Evolutionary conservation across 2,797 vertebrate species (phyloP), one percentile per base, ranked within the genome.

Genomic region (Decapterus maruadsi): DNA sequence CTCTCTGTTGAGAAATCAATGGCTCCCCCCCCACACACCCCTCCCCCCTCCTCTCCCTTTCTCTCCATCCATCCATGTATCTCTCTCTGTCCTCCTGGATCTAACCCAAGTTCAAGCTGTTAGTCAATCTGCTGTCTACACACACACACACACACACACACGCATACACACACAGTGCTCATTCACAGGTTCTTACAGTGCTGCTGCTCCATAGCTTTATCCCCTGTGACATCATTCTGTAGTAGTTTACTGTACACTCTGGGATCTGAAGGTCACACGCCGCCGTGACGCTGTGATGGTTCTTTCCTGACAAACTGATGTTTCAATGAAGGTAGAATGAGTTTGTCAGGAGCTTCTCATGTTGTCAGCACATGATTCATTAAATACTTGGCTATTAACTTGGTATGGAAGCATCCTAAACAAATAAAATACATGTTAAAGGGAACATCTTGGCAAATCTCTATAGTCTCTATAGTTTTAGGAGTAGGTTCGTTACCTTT

Each of bases 61-160:
- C 83, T 84, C 89, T 89, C 87, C 82, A 88, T 90, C 87, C 86
- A 90, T 92, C 92, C 86, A 89, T 90, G 89, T 88, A 87, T 89
- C 80, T 68, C 89, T 91, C 90, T 80, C 86, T 77, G 64, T 89
- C 89, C 68, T 86, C 78, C 89, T 92, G 90, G 90, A 91, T 92
- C 85, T 78, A 78, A 82, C 88, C 90, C 90, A 91, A 89, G 90
- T 92, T 95, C 93, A 94, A 87, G 91, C 94, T 92, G 92, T 90
- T 93, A 84, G 88, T 93, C 94, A 94, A 91, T 94, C 94, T 94
- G 93, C 77, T 90, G 82, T 86, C 87, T 72, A 77, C 82, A 89
- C 77, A 71, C 71, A 81, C 14, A 83, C 68, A 64, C 60, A 51
- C 54, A 78, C 66, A 81, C 14, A 83, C 68, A 64, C 60, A 51